Evolutionary conservation across 2,797 vertebrate genomes (phyloP), one percentile per base, ranked within the genome.

Genomic region (Sus cebifrons): DNA sequence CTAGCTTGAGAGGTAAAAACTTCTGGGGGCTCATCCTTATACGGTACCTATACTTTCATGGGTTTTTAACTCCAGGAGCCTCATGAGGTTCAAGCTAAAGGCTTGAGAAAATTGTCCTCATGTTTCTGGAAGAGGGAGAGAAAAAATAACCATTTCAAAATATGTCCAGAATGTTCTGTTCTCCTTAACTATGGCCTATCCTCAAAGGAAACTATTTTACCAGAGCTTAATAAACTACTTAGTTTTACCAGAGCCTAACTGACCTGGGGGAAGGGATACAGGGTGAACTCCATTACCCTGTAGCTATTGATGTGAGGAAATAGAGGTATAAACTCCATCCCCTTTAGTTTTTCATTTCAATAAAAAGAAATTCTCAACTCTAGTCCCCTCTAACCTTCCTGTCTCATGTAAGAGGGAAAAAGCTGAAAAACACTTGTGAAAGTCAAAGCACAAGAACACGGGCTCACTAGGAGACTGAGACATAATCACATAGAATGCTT

Each of bases 191-290:
- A 85, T 81, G 13, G 32, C 7, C 21, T 49, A 0, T 5, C 2
- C 23, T 91, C 23, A 82, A 81, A 86, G 15, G 21, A 86, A 85
- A 74, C 25, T 85, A 29, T 60, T 89, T 95, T 77, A 21, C 27
- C 20, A 44, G 44, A 90, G 13, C 14, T 49, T 49, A 6, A 7
- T 87, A 65, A 65, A 54, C 5, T 73, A 74, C 12, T 67, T 77
- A 40, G 4, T 88, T 74, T 79, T 84, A 74, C 23, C 9, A 91
- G 15, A 82, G 17, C 11, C 71, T 84, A 17, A 29, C 16, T 87
- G 21, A 29, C 16, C 2, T 52, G 5, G 25, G 14, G 27, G 17
- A 93, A 71, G 9, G 6, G 14, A 20, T 91, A 85, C 79, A 79
- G 36, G 36, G 27, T 84, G 84, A 96, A 68, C 16, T 44, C 13